Evolutionary conservation across 2,797 vertebrate species (phyloP).

Genomic region (Leptodactylus fallax): DNA sequence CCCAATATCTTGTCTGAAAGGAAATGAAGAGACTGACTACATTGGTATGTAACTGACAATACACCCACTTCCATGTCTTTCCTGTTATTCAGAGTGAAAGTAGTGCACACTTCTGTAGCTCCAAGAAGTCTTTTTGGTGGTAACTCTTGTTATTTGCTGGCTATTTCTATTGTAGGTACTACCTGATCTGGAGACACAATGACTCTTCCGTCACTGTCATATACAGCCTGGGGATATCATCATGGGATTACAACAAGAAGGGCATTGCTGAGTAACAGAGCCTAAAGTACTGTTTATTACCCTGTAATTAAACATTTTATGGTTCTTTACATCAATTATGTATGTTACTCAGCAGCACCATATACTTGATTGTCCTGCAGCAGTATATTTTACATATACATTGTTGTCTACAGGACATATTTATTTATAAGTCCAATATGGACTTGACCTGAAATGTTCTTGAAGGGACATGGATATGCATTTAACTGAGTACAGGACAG

Average conservation of each 20-base stretch:
- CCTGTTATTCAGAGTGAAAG: neutral
- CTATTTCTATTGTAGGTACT: neutral
- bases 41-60: neutral
- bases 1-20: neutral
- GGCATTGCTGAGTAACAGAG: constrained; percentile 19
- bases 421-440: too few relatives aligned
- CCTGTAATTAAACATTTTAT: constrained; percentile 46
- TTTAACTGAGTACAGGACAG: too few relatives aligned
- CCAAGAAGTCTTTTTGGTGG: neutral
- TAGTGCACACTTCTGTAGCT: neutral
- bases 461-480: too few relatives aligned
- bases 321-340: neutral
- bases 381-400: neutral
- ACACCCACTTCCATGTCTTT: constrained; percentile 24
- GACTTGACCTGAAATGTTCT: too few relatives aligned
- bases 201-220: neutral
- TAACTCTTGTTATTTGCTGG: neutral
- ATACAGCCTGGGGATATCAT: constrained; percentile 27
- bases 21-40: neutral
- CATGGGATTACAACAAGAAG: constrained; percentile 22
- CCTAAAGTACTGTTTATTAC: constrained; percentile 26
- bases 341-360: neutral
- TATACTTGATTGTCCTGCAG: neutral
- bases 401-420: too few relatives aligned
- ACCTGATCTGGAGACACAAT: neutral